Conservation (phyloP, 2,888 invertebrate species). For the Scaptomyza cyrtandrae region DNA sequence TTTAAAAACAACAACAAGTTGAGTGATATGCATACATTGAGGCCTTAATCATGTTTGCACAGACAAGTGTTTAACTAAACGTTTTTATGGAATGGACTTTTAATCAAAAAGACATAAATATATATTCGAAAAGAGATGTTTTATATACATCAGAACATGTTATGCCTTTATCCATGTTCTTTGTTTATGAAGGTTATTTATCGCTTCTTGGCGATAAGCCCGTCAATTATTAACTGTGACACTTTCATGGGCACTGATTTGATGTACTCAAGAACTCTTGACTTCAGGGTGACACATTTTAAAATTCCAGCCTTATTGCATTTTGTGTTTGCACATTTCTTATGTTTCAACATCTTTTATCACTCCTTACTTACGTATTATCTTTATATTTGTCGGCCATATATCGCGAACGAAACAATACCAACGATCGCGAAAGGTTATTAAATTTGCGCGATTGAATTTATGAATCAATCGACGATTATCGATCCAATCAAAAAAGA, state of each 20-base stretch:
- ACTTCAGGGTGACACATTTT: background rate
- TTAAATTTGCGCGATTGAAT: conserved; percentile 23
- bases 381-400: conserved; percentile 68
- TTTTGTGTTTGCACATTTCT: background rate
- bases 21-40: conserved; percentile 11
- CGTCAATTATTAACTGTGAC: conserved; percentile 9
- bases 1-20: conserved; percentile 15
- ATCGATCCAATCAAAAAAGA: conserved; percentile 5
- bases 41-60: conserved; percentile 8
- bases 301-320: background rate
- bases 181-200: conserved; percentile 19
- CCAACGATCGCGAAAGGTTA: conserved; percentile 24
- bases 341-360: conserved; percentile 1
- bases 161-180: conserved; percentile 21
- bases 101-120: conserved; percentile 20
- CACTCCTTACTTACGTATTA: conserved; percentile 69
- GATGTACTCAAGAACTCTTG: background rate
- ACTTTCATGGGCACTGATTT: conserved; percentile 21
- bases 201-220: conserved; percentile 12
- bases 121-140: background rate
- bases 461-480: conserved; percentile 45
- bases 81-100: conserved; percentile 16
- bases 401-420: conserved; percentile 15
- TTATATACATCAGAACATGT: conserved; percentile 6
- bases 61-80: conserved; percentile 29